Conservation (phyloP, 2,113 vertebrate species). For the Lophius piscatorius region DNA sequence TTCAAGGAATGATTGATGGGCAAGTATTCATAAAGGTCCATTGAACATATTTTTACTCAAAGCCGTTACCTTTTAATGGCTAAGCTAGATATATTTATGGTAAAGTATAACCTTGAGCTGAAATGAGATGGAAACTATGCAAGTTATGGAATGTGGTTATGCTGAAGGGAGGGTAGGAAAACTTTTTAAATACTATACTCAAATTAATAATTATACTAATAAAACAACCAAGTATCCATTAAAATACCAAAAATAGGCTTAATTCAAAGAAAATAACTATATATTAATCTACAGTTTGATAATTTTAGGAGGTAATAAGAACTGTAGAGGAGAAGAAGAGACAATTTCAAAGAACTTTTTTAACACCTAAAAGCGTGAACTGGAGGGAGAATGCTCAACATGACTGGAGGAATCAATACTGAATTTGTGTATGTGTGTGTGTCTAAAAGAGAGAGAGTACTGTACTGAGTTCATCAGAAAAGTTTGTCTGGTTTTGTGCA, state of each 20-base stretch:
- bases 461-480: constrained; percentile 59
- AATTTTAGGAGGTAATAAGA: constrained; percentile 44
- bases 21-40: constrained; percentile 10
- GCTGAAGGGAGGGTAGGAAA: constrained; percentile 1
- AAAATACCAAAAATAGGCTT: constrained; percentile 25
- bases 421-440: constrained; percentile 5
- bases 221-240: constrained; percentile 27
- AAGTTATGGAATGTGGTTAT: neutral
- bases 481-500: constrained; percentile 57
- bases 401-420: constrained; percentile 42
- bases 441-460: neutral
- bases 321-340: constrained; percentile 9
- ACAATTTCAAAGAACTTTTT: constrained; percentile 35
- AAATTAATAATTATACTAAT: constrained; percentile 8
- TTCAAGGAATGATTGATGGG: neutral
- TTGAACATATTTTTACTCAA: constrained; percentile 11
- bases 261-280: constrained; percentile 44
- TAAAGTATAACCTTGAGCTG: constrained; percentile 7
- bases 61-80: neutral
- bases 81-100: too few relatives aligned
- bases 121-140: constrained; percentile 28
- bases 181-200: too few relatives aligned
- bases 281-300: constrained; percentile 50
- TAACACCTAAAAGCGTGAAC: constrained; percentile 28
- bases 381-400: constrained; percentile 21